A percentile compares a stretch with the other conserved stretches of the same genome.
Conservation (phyloP, 2,797 vertebrate species). For the Limosa lapponica region DNA sequence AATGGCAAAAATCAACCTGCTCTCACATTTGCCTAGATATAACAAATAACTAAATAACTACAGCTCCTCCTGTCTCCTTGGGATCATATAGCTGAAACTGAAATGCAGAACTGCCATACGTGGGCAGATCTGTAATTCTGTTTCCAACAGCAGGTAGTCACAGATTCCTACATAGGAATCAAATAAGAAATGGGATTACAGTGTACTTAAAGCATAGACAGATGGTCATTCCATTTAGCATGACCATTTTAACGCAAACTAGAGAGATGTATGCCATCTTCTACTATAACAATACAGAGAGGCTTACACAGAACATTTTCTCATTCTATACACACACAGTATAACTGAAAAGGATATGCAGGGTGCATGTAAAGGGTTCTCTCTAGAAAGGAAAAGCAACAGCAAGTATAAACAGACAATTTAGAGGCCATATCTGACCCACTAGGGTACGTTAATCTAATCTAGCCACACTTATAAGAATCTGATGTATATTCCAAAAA, state of each 20-base stretch:
- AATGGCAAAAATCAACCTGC: neutral
- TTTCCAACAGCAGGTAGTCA: neutral
- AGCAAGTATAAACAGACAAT: neutral
- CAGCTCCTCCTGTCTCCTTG: neutral
- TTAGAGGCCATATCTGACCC: neutral
- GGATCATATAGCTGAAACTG: neutral
- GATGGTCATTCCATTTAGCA: neutral
- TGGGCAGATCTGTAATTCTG: neutral
- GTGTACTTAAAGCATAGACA: neutral
- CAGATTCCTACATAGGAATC: neutral
- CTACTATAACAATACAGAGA: neutral
- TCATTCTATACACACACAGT: neutral
- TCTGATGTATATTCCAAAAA: neutral
- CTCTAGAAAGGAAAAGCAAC: neutral
- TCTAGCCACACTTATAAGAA: neutral
- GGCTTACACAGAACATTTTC: accelerated
- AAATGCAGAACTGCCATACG: accelerated
- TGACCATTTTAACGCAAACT: neutral
- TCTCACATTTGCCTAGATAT: neutral
- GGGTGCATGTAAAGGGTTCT: neutral
- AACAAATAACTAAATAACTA: neutral
- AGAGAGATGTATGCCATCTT: neutral
- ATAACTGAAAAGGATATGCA: neutral
- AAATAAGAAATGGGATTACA: neutral
- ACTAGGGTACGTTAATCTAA: neutral